phyloP scores from a whole-genome alignment of 1,140 invertebrate species.

The Drosophila pseudoobscura region DNA sequence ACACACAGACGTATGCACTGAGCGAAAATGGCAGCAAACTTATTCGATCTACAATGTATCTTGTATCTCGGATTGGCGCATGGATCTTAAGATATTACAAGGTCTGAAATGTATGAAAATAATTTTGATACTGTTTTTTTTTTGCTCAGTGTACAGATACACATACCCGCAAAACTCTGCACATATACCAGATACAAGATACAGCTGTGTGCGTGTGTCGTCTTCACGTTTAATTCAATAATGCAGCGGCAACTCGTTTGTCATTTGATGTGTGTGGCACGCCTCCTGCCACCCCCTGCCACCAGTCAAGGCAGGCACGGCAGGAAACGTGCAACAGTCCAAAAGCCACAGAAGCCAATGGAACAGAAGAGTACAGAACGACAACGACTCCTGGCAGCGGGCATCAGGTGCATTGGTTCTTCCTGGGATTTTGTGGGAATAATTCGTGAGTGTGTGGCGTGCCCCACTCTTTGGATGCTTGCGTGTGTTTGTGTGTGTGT shows the following conservation, averaged over 20 bases:
- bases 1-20: constrained; percentile 1
- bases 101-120: too few relatives aligned
- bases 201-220: constrained; percentile 3
- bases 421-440: not conserved
- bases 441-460: not conserved
- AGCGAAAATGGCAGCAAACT: not conserved
- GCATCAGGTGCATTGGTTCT: not conserved
- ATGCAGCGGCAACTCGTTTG: constrained; percentile 66
- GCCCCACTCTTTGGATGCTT: not conserved
- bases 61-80: too few relatives aligned
- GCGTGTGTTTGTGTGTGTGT: constrained; percentile 14
- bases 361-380: not conserved
- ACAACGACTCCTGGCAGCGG: not conserved
- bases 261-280: constrained; percentile 49
- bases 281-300: constrained; percentile 8
- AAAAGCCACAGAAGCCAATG: constrained; percentile 6
- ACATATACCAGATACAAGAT: too few relatives aligned
- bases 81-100: too few relatives aligned
- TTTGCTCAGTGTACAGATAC: too few relatives aligned
- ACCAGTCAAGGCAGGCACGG: not conserved
- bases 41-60: too few relatives aligned
- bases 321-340: constrained; percentile 3
- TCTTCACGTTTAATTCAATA: constrained; percentile 69
- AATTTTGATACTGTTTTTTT: too few relatives aligned
- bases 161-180: too few relatives aligned